Conservation (phyloP, 1,140 invertebrate genomes). For the Conopomorpha cramerella region DNA sequence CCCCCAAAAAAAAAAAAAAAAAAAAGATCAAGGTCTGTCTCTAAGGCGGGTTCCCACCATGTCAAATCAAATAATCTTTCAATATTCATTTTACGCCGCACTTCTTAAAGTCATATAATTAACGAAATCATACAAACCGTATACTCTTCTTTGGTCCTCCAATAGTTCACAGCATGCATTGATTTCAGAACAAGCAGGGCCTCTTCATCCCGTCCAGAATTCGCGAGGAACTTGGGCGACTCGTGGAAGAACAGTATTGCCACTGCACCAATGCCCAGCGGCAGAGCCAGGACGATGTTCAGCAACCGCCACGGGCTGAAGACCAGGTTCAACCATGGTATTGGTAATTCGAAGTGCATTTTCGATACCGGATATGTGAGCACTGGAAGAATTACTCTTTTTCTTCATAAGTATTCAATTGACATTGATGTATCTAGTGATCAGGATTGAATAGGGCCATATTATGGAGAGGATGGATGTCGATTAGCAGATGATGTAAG, state of each 20-base stretch:
- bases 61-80: not conserved
- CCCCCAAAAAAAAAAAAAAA: not conserved
- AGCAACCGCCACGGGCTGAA: constrained; percentile 72
- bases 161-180: constrained; percentile 60
- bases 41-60: not conserved
- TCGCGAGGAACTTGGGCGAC: constrained; percentile 71
- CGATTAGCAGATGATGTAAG: too few relatives aligned
- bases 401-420: too few relatives aligned
- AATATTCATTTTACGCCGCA: not conserved
- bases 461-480: too few relatives aligned
- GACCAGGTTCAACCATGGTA: constrained; percentile 36
- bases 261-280: constrained; percentile 64
- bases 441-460: too few relatives aligned
- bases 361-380: constrained; percentile 41
- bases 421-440: too few relatives aligned
- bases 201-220: constrained; percentile 60
- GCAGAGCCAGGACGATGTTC: constrained; percentile 65
- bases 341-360: constrained; percentile 34
- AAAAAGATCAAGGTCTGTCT: not conserved
- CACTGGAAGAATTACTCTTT: too few relatives aligned
- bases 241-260: constrained; percentile 68
- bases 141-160: constrained; percentile 18
- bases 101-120: constrained; percentile 5
- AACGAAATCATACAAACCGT: too few relatives aligned
- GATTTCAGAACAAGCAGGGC: constrained; percentile 60